Evolutionary conservation across 2,797 vertebrate genomes (phyloP).

Genomic region (Sciaenops ocellatus): DNA sequence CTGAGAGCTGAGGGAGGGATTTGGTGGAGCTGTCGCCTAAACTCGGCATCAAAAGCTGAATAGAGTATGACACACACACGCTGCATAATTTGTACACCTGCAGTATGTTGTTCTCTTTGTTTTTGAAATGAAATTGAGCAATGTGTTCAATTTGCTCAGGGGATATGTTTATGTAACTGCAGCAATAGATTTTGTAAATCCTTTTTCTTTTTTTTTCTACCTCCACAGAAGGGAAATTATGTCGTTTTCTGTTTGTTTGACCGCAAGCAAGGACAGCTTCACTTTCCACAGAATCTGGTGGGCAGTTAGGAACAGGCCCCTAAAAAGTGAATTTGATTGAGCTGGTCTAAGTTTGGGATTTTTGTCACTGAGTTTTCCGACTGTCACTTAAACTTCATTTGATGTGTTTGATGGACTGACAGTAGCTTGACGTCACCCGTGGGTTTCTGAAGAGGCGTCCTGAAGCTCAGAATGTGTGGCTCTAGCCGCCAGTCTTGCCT

Average conservation of each 20-base stretch:
- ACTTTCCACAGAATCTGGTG: slow-evolving; percentile 2
- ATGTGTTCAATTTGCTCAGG: slow-evolving; percentile 34
- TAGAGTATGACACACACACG: slow-evolving; percentile 18
- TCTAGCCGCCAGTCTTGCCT: too few species aligned
- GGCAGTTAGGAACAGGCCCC: neutral
- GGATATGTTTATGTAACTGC: slow-evolving; percentile 34
- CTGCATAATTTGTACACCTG: slow-evolving; percentile 23
- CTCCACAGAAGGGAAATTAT: slow-evolving; percentile 4
- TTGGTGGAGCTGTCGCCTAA: slow-evolving; percentile 32
- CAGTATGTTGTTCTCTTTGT: slow-evolving; percentile 32
- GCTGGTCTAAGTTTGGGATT: neutral
- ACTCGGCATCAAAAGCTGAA: slow-evolving; percentile 38
- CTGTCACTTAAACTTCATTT: neutral
- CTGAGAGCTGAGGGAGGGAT: slow-evolving; percentile 28
- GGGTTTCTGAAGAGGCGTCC: too few species aligned
- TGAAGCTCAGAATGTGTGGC: too few species aligned
- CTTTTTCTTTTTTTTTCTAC: neutral
- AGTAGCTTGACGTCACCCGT: too few species aligned
- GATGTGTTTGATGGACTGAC: too few species aligned
- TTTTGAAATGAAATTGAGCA: slow-evolving; percentile 37
- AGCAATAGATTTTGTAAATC: slow-evolving; percentile 21
- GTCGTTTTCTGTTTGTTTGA: neutral
- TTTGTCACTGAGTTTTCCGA: neutral
- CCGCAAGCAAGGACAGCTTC: neutral
- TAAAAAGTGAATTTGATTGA: neutral